Percentiles rank a stretch among this genome's conserved stretches.
Evolutionary conservation across 1,140 invertebrate genomes (phyloP).

Genomic region (Drosophila sechellia): DNA sequence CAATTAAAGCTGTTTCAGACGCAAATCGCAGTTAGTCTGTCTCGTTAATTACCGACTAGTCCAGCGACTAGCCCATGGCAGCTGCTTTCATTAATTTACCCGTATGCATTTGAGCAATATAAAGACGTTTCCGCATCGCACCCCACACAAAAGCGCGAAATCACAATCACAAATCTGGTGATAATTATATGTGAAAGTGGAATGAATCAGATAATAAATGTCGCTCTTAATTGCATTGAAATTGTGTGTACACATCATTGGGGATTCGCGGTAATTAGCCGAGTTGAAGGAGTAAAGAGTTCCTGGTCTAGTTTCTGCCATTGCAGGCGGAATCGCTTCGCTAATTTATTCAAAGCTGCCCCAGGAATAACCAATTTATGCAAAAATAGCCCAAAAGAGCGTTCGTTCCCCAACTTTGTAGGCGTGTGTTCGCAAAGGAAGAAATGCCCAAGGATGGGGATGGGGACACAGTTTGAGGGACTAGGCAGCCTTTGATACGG

Average conservation of each 20-base stretch:
- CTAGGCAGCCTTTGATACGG: slow-evolving; percentile 41
- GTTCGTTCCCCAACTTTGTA: slow-evolving; percentile 3
- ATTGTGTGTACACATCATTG: neutral
- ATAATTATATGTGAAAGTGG: slow-evolving; percentile 29
- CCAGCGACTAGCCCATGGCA: neutral
- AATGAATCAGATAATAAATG: slow-evolving; percentile 25
- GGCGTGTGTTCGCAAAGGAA: neutral
- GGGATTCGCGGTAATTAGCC: slow-evolving; percentile 1
- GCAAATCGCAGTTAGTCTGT: slow-evolving; percentile 13
- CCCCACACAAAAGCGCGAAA: slow-evolving; percentile 12
- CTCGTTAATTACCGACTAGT: slow-evolving; percentile 39
- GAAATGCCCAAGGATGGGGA: neutral
- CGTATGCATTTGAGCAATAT: slow-evolving; percentile 7
- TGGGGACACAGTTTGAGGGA: neutral
- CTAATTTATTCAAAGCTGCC: slow-evolving; percentile 7
- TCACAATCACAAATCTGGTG: slow-evolving; percentile 11
- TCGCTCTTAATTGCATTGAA: neutral
- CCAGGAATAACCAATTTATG: slow-evolving; percentile 43
- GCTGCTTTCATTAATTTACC: slow-evolving; percentile 10
- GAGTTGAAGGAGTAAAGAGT: slow-evolving; percentile 19
- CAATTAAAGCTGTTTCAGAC: slow-evolving; percentile 13
- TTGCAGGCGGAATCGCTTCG: slow-evolving; percentile 42
- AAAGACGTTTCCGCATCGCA: slow-evolving; percentile 39
- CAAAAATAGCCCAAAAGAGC: slow-evolving; percentile 40
- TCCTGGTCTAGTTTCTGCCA: slow-evolving; percentile 21